Evolutionary conservation across 2,888 invertebrate genomes (phyloP).

Genomic region (Cephalotes varians): DNA sequence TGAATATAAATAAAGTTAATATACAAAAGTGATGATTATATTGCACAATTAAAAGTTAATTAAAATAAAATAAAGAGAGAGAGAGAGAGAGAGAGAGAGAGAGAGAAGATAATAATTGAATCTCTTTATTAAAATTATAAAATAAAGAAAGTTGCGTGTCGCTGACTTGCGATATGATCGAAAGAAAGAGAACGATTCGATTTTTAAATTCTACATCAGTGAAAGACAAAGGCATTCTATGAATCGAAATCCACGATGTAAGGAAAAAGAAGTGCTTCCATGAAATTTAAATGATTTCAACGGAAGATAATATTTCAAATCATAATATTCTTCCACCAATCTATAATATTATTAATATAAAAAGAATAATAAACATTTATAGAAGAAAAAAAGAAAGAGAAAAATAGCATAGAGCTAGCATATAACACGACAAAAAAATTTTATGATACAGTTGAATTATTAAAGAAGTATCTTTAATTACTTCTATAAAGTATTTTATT

Average conservation of each 20-base stretch:
- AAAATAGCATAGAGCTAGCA: not conserved
- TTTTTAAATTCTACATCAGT: constrained; percentile 24
- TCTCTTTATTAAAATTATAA: not conserved
- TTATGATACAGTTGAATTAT: not conserved
- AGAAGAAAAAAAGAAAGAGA: not conserved
- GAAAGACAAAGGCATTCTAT: constrained; percentile 25
- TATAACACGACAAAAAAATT: not conserved
- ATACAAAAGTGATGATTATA: not conserved
- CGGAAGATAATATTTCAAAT: constrained; percentile 22
- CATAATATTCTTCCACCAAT: not conserved
- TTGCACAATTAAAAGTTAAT: not conserved
- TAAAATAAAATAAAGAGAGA: not conserved
- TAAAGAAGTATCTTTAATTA: not conserved
- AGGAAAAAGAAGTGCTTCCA: not conserved
- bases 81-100: too few relatives aligned
- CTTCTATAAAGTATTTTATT: too few relatives aligned
- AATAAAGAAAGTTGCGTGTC: not conserved
- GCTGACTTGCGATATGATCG: constrained; percentile 26
- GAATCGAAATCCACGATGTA: not conserved
- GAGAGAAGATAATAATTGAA: not conserved
- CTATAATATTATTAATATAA: constrained; percentile 1
- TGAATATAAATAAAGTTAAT: not conserved
- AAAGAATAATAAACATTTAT: not conserved
- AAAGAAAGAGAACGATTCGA: constrained; percentile 7
- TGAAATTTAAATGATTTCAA: not conserved